These are phyloP conservation scores for Alloscopus bannaensis DNA, from an alignment of 2,888 invertebrate genomes.

Conservation along the genomic window DNA sequence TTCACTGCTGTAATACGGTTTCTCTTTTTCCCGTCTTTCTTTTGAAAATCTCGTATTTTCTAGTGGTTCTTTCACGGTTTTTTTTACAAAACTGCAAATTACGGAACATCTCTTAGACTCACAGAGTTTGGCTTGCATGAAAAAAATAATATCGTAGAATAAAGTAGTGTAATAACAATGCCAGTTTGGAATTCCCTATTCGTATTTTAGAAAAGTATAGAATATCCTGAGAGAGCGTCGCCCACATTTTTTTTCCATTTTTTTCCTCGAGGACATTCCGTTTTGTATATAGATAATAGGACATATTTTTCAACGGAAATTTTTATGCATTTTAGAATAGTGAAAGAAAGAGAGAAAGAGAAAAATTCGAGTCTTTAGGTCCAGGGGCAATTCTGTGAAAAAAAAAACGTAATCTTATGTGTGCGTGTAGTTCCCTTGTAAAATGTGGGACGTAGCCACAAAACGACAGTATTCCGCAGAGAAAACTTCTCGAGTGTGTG, in stretches of 20 bases:
- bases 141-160: too few species aligned
- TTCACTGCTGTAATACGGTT: slow-evolving; percentile 25
- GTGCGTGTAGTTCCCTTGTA: too few species aligned
- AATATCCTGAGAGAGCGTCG: too few species aligned
- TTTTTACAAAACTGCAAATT: slow-evolving; percentile 58
- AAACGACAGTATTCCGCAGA: not conserved
- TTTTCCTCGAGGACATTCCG: too few species aligned
- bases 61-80: not conserved
- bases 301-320: not conserved
- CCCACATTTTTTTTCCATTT: too few species aligned
- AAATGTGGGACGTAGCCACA: too few species aligned
- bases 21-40: not conserved
- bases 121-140: too few species aligned
- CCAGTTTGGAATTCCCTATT: slow-evolving; percentile 14
- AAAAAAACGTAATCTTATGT: slow-evolving; percentile 4
- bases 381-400: not conserved
- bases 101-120: too few species aligned
- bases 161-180: slow-evolving; percentile 7
- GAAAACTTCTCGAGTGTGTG: too few species aligned
- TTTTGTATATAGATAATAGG: too few species aligned
- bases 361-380: not conserved
- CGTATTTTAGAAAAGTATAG: too few species aligned
- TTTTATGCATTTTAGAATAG: slow-evolving; percentile 18
- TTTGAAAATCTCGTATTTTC: slow-evolving; percentile 29
- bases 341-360: too few species aligned